Base-by-base conservation (phyloP, 2,888 invertebrate genomes). In the Dendrolimus pini region DNA sequence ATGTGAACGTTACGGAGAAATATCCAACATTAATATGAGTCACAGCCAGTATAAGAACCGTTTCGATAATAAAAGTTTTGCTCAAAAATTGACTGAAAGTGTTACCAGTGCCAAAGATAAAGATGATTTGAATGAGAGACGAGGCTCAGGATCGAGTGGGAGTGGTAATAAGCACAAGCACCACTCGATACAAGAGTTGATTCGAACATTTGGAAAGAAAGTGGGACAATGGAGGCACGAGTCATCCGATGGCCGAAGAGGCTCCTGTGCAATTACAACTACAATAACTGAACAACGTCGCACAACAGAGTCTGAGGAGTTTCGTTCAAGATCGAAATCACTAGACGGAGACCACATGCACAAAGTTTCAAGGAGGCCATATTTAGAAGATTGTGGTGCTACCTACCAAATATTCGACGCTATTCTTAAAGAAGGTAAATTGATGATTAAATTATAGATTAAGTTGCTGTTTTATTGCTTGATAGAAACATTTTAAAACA, bases 401-500 rank as follows among this genome's bases (percentile, higher is more conserved):
- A 96, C 96, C 7, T 96, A 96, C 77, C 92, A 93, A 77, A 96
- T 96, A 71, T 96, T 93, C 80, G 96, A 96, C 66, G 92, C 93
- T 66, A 96, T 96, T 73, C 89, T 96, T 41, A 80, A 76, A 80
- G 87, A 89, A 88, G 89, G 89, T 89, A 85, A 30, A 30, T 30
- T 30, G 6, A 30, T 30, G 6, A 30, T 30, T 30, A 30, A 30
- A 30, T 30, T 14, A 14, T 1, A 1, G 14, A 14, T 14, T 14
- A 14, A 14, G 14, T 14, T 30, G 3, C 30, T 30, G 30, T 30
- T 3, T 30, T 30, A 30, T 30, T 30, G 30, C 30, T 30, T 6
- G 30, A 30, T 30, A 30, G 2, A 30, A 30, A 30, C 30, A 30
- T 30, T 30, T 30, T 30, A 6, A 30, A 30, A 30, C 30, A 6